Evolutionary conservation across 2,113 vertebrate species (phyloP), one percentile per base, ranked within the genome.

Genomic region (Phycodurus eques): DNA sequence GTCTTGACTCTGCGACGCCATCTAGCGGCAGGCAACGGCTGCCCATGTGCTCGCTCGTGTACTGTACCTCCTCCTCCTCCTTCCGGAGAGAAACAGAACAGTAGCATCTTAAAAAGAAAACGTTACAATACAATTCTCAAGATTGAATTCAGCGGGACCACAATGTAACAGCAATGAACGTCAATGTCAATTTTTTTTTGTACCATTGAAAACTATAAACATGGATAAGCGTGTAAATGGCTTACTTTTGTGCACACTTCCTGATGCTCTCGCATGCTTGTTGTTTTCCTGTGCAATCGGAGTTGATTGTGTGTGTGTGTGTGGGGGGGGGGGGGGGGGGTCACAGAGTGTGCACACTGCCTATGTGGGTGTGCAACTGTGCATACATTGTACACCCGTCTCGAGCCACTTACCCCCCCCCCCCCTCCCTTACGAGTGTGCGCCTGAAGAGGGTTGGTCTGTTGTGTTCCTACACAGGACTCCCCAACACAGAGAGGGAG

Each of bases 1-100:
- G 56, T 88, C 79, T 27, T 67, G 94, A 94, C 95, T 95, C 94
- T 89, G 92, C 92, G 88, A 93, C 94, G 96, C 96, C 97, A 97
- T 94, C 97, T 97, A 94, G 96, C 87, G 97, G 88, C 81, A 17
- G 35, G 17, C 57, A 47, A 11, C 33, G 15, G 19, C 61, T 13
- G 7, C 12, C 49, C 49, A 11, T 2, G 35, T 31, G 67, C 17
- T 74, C 77, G 56, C 47, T 68, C 43, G 8, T 35, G 31, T 35
- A 2, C 17, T 33, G 27, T 4, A 31, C 6, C 22, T 31, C 27
- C 44, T 66, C 27, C 44, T 66, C 54, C 19, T n/a, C 31, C 59
- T 13, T 20, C 8, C 44, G 15, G 43, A 4, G 20, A 22, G 11
- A 59, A 59, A 33, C 27, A 33, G 13, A n/a, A 35, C 35, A 20